phyloP scores from a whole-genome alignment of 2,797 vertebrate species.

The Sebastes nivosus region DNA sequence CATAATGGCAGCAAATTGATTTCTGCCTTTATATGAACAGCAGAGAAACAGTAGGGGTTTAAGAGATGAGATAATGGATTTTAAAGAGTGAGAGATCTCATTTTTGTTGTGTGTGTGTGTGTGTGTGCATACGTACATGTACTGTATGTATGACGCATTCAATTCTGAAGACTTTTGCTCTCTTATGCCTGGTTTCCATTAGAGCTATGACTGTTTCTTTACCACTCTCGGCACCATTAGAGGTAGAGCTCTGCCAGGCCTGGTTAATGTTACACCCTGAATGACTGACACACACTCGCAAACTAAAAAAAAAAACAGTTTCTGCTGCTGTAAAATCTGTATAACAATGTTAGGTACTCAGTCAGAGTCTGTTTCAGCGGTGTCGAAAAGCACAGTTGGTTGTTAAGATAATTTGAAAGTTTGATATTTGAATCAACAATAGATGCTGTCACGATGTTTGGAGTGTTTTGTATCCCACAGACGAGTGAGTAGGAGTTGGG shows the following conservation, averaged over 20 bases:
- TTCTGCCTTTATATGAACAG: neutral
- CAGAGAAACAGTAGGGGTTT: neutral
- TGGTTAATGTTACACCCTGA: constrained; percentile 11
- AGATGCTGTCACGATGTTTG: constrained; percentile 30
- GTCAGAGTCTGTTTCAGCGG: neutral
- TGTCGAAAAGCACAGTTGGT: neutral
- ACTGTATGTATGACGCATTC: neutral
- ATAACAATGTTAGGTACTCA: neutral
- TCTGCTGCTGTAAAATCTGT: neutral
- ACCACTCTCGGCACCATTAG: constrained; percentile 12
- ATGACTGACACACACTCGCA: neutral
- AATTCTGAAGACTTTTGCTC: neutral
- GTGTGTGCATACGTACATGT: neutral
- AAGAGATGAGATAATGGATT: constrained; percentile 2
- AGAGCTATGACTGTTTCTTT: constrained; percentile 16
- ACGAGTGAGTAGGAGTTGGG: constrained; percentile 36
- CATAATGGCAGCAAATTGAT: neutral
- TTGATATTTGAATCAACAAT: constrained; percentile 25
- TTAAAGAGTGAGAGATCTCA: neutral
- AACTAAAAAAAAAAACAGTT: neutral
- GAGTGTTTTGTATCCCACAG: constrained; percentile 35
- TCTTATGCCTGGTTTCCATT: constrained; percentile 30
- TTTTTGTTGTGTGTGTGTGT: neutral
- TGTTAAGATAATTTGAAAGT: constrained; percentile 32
- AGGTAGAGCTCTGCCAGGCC: constrained; percentile 7